Base-by-base conservation (phyloP, 2,888 invertebrate genomes). In the Cryptus armator region DNA sequence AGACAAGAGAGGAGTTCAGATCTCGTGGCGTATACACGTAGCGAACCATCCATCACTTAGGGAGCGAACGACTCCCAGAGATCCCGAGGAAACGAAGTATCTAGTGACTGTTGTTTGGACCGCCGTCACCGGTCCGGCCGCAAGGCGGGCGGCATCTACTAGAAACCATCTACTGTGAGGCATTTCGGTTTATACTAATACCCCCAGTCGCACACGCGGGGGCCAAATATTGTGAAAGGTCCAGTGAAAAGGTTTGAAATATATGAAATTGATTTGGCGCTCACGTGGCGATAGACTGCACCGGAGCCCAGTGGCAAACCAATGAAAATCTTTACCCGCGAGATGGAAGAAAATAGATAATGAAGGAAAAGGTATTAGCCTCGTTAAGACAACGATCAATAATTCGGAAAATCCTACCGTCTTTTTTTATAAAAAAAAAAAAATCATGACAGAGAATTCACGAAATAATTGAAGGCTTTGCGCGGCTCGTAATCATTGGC, bases 151-250 rank as follows among this genome's bases (percentile, higher is more conserved):
- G 83, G 85, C 86, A 85, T 85, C 83, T 81, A 72, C 79, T 80
- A 76, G 84, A 85, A 37, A 56, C 82, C 68, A 79, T 86, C 76
- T 78, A 72, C 79, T 32, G 29, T 62, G 62, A 29, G 32, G 14
- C 32, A 24, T 32, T 62, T 29, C 29, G 62, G n/a, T 29, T n/a
- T 62, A 32, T 62, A 32, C 62, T 59, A 59, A 59, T 5, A 59
- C 29, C 62, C 37, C 81, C 46, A 32, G 67, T 51, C 77, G 84
- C 91, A 91, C 91, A 85, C 84, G 84, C 83, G 79, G 81, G 32
- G 68, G 89, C 88, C 92, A 93, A 93, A 93, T 93, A 93, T 93
- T 93, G 93, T 93, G 93, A 93, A 93, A 93, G 93, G 93, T 93
- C 93, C 91, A 93, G 93, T 64, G 82, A 93, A 93, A 93, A 93